phyloP scores from a whole-genome alignment of 2,113 vertebrate species.

The Corythornis madagascariensis region DNA sequence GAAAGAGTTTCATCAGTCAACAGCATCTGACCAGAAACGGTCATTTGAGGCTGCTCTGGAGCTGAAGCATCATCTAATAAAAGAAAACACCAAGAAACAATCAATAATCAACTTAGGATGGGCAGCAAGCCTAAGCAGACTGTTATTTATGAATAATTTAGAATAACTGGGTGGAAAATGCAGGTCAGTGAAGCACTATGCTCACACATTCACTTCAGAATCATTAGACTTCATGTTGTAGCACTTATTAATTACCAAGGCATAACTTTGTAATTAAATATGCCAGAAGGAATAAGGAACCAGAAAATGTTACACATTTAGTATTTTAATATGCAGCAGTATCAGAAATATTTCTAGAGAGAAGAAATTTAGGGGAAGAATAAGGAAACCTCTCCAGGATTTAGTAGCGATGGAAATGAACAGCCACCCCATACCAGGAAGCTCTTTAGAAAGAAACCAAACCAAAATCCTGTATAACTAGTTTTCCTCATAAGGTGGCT shows the following conservation, averaged over 20 bases:
- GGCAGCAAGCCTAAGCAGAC: neutral
- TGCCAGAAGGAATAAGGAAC: neutral
- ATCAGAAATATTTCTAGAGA: neutral
- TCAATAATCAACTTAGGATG: neutral
- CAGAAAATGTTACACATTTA: neutral
- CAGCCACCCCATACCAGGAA: neutral
- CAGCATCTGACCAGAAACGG: slow-evolving; percentile 65
- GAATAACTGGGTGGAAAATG: neutral
- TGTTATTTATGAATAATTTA: neutral
- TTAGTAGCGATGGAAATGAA: neutral
- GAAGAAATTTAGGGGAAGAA: neutral
- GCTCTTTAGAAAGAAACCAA: neutral
- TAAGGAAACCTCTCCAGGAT: neutral
- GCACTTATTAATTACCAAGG: neutral
- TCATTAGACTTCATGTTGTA: neutral
- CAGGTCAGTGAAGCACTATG: neutral
- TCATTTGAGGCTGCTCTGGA: slow-evolving; percentile 75
- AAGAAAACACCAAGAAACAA: slow-evolving; percentile 24
- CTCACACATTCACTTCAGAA: neutral
- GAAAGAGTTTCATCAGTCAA: slow-evolving; percentile 36
- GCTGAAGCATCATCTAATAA: slow-evolving; percentile 79
- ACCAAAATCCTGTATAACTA: neutral
- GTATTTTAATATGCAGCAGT: neutral
- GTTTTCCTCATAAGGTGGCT: neutral
- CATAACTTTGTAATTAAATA: neutral